These are phyloP conservation scores for Pristionchus japonicus DNA, from an alignment of 2,888 invertebrate species.

Conservation along the genomic window DNA sequence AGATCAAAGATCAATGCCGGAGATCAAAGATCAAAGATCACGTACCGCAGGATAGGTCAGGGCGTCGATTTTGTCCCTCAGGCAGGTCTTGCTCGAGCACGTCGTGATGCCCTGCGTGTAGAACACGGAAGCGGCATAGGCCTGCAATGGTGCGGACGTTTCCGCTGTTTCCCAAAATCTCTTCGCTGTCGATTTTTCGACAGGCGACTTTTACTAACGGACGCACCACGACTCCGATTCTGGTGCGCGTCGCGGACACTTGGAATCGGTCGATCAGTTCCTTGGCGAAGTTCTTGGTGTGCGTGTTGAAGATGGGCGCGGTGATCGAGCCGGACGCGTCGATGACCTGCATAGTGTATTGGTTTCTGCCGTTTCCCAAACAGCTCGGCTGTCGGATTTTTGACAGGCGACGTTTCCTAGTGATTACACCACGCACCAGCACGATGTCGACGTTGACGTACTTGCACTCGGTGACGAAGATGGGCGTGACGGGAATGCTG, in stretches of 20 bases:
- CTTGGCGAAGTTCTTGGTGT: constrained; percentile 45
- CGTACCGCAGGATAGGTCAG: constrained; percentile 13
- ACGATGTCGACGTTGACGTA: constrained; percentile 41
- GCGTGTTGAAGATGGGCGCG: constrained; percentile 41
- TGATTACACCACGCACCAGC: neutral
- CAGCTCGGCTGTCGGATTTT: neutral
- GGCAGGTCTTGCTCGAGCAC: constrained; percentile 6
- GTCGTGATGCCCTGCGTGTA: neutral
- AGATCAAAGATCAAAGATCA: neutral
- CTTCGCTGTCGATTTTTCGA: neutral
- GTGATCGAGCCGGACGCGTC: constrained; percentile 44
- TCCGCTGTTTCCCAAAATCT: neutral
- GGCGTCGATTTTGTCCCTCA: constrained; percentile 14
- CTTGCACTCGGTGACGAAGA: constrained; percentile 42
- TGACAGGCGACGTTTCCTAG: neutral
- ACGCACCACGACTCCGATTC: constrained; percentile 39
- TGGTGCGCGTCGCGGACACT: neutral
- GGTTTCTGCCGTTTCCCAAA: neutral
- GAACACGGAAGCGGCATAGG: constrained; percentile 37
- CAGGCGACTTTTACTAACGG: neutral
- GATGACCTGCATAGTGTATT: neutral
- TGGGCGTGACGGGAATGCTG: neutral
- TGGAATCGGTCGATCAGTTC: constrained; percentile 25
- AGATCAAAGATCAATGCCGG: neutral
- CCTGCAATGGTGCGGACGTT: neutral